Conservation (phyloP, 92 coral and sea anemone genomes). For the Heteractis magnifica region DNA sequence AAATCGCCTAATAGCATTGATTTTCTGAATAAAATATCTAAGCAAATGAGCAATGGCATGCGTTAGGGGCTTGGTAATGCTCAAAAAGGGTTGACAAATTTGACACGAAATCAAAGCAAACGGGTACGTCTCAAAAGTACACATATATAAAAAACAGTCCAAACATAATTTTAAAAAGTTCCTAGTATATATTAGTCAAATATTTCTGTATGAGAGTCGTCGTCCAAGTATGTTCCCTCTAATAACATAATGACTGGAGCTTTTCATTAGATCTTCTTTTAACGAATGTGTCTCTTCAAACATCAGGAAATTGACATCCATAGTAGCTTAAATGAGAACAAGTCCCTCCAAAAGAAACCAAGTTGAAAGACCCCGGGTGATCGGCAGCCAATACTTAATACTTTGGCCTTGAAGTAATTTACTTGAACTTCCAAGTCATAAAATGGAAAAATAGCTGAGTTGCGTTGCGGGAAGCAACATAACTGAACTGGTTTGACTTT, state of each 20-base stretch:
- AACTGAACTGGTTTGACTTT: constrained; percentile 2
- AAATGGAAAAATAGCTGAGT: background rate
- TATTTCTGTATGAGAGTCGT: constrained; percentile 30
- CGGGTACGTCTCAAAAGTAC: background rate
- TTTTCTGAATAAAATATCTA: constrained; percentile 15
- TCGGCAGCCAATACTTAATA: constrained; percentile 7
- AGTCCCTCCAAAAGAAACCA: constrained; percentile 18
- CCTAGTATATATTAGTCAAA: constrained; percentile 37
- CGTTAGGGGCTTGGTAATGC: constrained; percentile 7
- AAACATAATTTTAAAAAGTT: constrained; percentile 42
- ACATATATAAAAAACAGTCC: constrained; percentile 29
- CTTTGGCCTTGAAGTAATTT: constrained; percentile 10
- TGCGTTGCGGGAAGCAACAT: constrained; percentile 1
- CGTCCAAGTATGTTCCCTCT: background rate
- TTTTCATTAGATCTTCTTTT: constrained; percentile 7
- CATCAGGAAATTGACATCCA: constrained; percentile 15
- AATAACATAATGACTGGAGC: constrained; percentile 15
- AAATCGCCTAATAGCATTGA: constrained; percentile 25
- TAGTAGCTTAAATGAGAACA: constrained; percentile 11
- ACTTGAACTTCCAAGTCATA: background rate
- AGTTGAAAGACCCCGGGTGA: constrained; percentile 10
- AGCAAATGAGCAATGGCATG: constrained; percentile 36
- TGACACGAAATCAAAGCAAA: constrained; percentile 16
- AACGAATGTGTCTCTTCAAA: constrained; percentile 11
- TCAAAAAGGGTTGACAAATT: constrained; percentile 29